Percentiles rank a stretch among this genome's conserved stretches.
phyloP scores from a whole-genome alignment of 2,888 invertebrate genomes.

The Tholera decimalis region DNA sequence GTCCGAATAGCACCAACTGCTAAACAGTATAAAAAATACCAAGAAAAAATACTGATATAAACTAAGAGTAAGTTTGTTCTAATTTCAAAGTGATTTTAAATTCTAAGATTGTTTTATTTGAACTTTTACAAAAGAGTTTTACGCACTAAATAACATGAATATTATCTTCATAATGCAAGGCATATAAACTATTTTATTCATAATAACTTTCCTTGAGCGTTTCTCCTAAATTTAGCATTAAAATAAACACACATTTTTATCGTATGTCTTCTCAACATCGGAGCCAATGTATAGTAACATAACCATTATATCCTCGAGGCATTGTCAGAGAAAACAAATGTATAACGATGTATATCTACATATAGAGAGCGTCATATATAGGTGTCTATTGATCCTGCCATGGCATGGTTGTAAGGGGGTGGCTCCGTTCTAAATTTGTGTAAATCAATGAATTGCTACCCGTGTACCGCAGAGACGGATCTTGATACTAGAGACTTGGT shows the following conservation, averaged over 20 bases:
- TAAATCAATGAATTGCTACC: slow-evolving; percentile 63
- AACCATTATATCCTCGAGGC: slow-evolving; percentile 31
- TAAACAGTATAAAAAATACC: too few species aligned
- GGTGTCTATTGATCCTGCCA: slow-evolving; percentile 50
- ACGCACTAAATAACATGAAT: too few species aligned
- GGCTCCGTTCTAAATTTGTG: slow-evolving; percentile 61
- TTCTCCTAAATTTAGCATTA: too few species aligned
- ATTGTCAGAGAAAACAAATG: slow-evolving; percentile 40
- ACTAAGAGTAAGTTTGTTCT: too few species aligned
- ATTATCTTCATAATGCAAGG: too few species aligned
- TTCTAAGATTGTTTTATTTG: too few species aligned
- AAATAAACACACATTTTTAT: slow-evolving; percentile 6
- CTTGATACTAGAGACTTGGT: slow-evolving; percentile 34
- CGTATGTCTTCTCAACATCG: slow-evolving; percentile 9
- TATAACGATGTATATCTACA: slow-evolving; percentile 2
- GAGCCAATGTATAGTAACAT: slow-evolving; percentile 38
- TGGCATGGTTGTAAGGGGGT: slow-evolving; percentile 32
- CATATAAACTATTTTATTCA: too few species aligned
- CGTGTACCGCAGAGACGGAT: slow-evolving; percentile 30
- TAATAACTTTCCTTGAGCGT: too few species aligned
- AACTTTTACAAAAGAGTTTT: too few species aligned
- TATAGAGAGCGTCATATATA: slow-evolving; percentile 11
- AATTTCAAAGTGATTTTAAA: too few species aligned
- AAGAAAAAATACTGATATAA: too few species aligned
- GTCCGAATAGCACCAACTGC: too few species aligned